Conservation (phyloP, 1,140 invertebrate genomes). For the Heliothis virescens region DNA sequence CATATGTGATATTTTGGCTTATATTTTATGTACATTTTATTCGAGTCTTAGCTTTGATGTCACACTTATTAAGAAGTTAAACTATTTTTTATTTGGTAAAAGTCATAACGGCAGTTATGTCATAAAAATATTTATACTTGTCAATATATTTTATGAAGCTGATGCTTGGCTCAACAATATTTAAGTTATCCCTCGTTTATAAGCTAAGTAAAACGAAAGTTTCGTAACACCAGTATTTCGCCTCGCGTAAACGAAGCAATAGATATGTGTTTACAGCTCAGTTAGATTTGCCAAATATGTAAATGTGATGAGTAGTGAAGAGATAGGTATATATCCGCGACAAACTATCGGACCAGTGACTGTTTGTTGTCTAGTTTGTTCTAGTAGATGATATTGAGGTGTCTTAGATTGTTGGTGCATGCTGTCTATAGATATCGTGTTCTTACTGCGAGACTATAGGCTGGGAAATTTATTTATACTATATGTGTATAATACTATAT, state of each 20-base stretch:
- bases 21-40: neutral
- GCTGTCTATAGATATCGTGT: slow-evolving; percentile 70
- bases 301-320: slow-evolving; percentile 79
- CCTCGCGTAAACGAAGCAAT: slow-evolving; percentile 41
- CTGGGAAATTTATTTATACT: slow-evolving; percentile 42
- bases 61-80: neutral
- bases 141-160: neutral
- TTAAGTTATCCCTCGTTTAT: slow-evolving; percentile 15
- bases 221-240: slow-evolving; percentile 43
- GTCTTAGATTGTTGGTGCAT: slow-evolving; percentile 83
- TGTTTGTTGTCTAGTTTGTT: slow-evolving; percentile 81
- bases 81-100: neutral
- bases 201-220: slow-evolving; percentile 7
- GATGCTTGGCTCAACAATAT: neutral
- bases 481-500: slow-evolving; percentile 35
- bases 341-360: slow-evolving; percentile 82
- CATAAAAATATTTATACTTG: neutral
- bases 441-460: slow-evolving; percentile 61
- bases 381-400: slow-evolving; percentile 74
- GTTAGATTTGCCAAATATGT: slow-evolving; percentile 80
- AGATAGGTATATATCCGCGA: slow-evolving; percentile 66
- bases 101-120: neutral
- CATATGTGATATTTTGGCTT: slow-evolving; percentile 17
- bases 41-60: slow-evolving; percentile 19
- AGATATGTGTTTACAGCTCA: slow-evolving; percentile 65